A percentile compares a stretch with the other conserved stretches of the same genome.
Conservation (phyloP, 2,888 invertebrate genomes). For the Protodeltote pygarga region DNA sequence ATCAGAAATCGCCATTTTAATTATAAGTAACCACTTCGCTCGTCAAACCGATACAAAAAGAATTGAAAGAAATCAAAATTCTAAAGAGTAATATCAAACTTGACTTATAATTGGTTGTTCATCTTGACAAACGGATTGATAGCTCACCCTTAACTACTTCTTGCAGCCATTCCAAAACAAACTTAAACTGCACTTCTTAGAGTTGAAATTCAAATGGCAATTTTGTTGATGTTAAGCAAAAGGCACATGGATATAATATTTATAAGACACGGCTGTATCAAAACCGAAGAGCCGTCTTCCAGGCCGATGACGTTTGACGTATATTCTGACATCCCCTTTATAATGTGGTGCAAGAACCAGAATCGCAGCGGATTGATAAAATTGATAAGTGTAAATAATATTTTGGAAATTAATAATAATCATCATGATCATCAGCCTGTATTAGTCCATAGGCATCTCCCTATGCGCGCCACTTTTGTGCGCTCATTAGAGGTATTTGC, state of each 20-base stretch:
- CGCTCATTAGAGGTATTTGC: too few relatives aligned
- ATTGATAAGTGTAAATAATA: background rate
- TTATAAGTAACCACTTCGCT: conserved; percentile 73
- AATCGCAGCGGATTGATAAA: conserved; percentile 4
- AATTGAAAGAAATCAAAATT: conserved; percentile 83
- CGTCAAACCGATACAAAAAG: conserved; percentile 74
- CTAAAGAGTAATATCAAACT: conserved; percentile 82
- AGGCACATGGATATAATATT: conserved; percentile 74
- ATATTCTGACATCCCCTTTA: conserved; percentile 75
- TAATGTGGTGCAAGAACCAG: conserved; percentile 44
- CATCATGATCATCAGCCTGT: too few relatives aligned
- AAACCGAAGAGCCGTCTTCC: conserved; percentile 83
- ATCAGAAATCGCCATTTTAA: conserved; percentile 81
- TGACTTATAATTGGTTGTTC: conserved; percentile 82
- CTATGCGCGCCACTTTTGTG: too few relatives aligned
- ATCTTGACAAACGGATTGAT: conserved; percentile 65
- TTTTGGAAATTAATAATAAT: too few relatives aligned
- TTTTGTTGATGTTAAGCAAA: conserved; percentile 58
- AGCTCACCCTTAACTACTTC: conserved; percentile 52
- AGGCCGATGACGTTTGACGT: conserved; percentile 86
- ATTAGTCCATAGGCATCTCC: too few relatives aligned
- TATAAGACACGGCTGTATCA: conserved; percentile 83
- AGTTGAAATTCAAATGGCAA: conserved; percentile 42
- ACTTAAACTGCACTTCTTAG: conserved; percentile 14
- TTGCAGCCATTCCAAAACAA: conserved; percentile 20